Conservation (phyloP, 2,888 invertebrate genomes). For the Drosophila kambysellisi region DNA sequence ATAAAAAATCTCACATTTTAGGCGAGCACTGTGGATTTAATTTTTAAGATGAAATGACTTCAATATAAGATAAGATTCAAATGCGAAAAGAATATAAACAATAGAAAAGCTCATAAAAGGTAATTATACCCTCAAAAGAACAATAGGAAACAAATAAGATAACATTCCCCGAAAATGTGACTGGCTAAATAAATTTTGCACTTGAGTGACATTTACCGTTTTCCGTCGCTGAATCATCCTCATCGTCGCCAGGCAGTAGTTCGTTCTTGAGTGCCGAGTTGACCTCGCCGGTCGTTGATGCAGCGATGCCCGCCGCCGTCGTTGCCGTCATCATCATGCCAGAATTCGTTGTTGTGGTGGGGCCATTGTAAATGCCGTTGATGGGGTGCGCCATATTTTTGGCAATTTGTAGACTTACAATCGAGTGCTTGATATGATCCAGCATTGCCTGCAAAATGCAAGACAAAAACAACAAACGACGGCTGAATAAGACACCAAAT, state of each 20-base stretch:
- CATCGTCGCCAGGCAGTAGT: slow-evolving; percentile 69
- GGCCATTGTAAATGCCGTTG: slow-evolving; percentile 94
- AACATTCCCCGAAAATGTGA: slow-evolving; percentile 23
- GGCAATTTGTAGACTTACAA: slow-evolving; percentile 98
- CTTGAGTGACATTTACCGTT: slow-evolving; percentile 74
- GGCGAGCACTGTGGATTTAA: neutral
- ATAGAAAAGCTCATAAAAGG: neutral
- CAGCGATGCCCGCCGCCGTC: slow-evolving; percentile 7
- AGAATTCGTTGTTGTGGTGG: slow-evolving; percentile 78
- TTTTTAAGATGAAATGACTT: neutral
- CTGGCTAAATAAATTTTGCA: slow-evolving; percentile 33
- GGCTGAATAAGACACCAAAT: neutral
- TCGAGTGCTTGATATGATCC: slow-evolving; percentile 99
- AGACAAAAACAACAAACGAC: neutral
- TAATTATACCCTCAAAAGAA: neutral
- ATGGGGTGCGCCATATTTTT: slow-evolving; percentile 98
- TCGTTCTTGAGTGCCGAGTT: slow-evolving; percentile 53
- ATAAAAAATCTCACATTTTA: too few relatives aligned
- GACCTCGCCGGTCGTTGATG: slow-evolving; percentile 32
- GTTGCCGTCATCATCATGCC: slow-evolving; percentile 34
- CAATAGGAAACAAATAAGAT: neutral
- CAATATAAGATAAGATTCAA: neutral
- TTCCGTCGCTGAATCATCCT: slow-evolving; percentile 80
- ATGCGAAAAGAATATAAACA: neutral
- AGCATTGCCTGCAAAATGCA: slow-evolving; percentile 90